Conservation (phyloP, 2,888 invertebrate species). For the Barypeithes pellucidus region DNA sequence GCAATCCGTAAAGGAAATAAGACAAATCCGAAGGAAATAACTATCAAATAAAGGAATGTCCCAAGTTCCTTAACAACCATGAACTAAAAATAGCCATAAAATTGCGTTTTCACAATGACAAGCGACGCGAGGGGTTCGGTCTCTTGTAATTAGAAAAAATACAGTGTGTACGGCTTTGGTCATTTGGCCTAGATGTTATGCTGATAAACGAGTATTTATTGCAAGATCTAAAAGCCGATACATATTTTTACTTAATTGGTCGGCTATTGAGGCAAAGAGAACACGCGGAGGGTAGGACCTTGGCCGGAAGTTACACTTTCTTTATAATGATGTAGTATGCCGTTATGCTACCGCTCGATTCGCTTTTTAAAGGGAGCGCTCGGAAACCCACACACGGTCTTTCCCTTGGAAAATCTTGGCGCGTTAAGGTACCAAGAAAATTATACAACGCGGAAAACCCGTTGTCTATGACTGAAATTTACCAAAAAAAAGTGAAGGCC, state of each 20-base stretch:
- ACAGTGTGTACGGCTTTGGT: constrained; percentile 46
- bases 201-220: constrained; percentile 52
- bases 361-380: neutral
- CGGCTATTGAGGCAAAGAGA: constrained; percentile 42
- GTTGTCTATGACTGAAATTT: too few relatives aligned
- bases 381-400: too few relatives aligned
- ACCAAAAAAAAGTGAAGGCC: too few relatives aligned
- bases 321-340: constrained; percentile 19
- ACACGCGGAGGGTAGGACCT: constrained; percentile 26
- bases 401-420: too few relatives aligned
- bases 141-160: constrained; percentile 49
- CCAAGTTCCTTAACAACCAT: constrained; percentile 38
- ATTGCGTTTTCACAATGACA: constrained; percentile 51
- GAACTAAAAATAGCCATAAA: constrained; percentile 47
- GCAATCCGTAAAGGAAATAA: constrained; percentile 23
- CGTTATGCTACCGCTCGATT: constrained; percentile 12
- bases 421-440: too few relatives aligned
- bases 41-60: constrained; percentile 14
- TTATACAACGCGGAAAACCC: too few relatives aligned
- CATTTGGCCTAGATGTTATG: constrained; percentile 57
- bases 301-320: constrained; percentile 35
- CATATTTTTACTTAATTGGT: constrained; percentile 55
- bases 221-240: constrained; percentile 51
- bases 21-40: constrained; percentile 10
- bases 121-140: constrained; percentile 41